These are phyloP conservation scores for Psittacus erithacus DNA, from an alignment of 2,113 vertebrate species.

Conservation along the genomic window DNA sequence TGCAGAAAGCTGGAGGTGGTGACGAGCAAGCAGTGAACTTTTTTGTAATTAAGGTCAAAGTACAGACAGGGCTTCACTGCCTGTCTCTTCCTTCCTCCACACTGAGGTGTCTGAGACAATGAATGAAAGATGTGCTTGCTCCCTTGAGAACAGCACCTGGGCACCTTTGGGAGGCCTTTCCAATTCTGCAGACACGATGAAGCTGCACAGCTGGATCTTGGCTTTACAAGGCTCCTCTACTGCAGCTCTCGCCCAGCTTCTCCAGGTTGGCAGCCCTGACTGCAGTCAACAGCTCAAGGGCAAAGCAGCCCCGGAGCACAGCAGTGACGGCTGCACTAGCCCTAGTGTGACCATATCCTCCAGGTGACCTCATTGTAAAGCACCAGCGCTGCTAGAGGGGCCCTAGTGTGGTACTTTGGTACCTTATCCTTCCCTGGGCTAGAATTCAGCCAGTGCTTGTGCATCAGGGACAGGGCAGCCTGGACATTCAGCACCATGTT, in stretches of 20 bases:
- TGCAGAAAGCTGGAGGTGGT: not conserved
- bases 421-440: not conserved
- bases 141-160: not conserved
- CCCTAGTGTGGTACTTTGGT: not conserved
- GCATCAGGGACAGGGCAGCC: not conserved
- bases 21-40: not conserved
- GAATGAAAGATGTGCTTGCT: not conserved
- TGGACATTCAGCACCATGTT: not conserved
- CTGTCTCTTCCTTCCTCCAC: not conserved
- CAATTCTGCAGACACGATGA: accelerated
- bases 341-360: accelerated
- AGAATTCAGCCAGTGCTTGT: not conserved
- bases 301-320: not conserved
- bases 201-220: not conserved
- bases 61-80: not conserved
- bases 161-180: not conserved
- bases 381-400: not conserved
- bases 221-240: not conserved
- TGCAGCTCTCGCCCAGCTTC: not conserved
- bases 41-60: not conserved
- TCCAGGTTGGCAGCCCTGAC: not conserved
- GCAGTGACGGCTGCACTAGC: not conserved
- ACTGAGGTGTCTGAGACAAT: not conserved
- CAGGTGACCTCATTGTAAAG: not conserved
- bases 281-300: not conserved